Evolutionary conservation across 2,888 invertebrate species (phyloP).

Genomic region (Antheraea assamensis): DNA sequence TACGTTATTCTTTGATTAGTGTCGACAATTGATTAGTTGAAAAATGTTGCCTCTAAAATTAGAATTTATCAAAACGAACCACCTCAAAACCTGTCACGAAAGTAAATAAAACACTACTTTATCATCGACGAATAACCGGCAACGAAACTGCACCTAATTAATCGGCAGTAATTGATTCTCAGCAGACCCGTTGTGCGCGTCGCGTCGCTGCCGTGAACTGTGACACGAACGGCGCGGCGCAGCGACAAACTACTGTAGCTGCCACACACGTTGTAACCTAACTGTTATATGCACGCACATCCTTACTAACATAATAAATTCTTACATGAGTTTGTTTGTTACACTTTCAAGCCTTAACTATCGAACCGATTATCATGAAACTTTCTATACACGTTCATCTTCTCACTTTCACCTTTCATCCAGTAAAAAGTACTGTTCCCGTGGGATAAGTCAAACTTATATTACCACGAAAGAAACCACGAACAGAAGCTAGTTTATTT

Average conservation of each 20-base stretch:
- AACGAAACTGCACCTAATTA: background rate
- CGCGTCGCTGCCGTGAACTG: background rate
- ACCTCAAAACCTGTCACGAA: background rate
- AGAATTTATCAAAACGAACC: background rate
- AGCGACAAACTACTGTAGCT: background rate
- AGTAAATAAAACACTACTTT: background rate
- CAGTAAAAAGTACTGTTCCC: too few species aligned
- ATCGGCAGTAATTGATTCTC: background rate
- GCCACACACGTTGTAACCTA: background rate
- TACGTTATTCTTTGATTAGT: background rate
- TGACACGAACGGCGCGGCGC: background rate
- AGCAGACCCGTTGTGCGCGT: background rate
- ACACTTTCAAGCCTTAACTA: too few species aligned
- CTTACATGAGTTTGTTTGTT: too few species aligned
- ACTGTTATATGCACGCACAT: background rate
- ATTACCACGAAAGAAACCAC: too few species aligned
- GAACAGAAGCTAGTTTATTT: too few species aligned
- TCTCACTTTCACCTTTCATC: too few species aligned
- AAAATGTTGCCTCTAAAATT: background rate
- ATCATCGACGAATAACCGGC: background rate
- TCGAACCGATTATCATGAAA: too few species aligned
- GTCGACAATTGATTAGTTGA: background rate
- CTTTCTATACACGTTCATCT: too few species aligned
- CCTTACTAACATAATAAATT: background rate
- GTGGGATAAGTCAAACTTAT: too few species aligned